Base-by-base conservation (phyloP, 2,888 invertebrate genomes). In the Cremastinae sp. region DNA sequence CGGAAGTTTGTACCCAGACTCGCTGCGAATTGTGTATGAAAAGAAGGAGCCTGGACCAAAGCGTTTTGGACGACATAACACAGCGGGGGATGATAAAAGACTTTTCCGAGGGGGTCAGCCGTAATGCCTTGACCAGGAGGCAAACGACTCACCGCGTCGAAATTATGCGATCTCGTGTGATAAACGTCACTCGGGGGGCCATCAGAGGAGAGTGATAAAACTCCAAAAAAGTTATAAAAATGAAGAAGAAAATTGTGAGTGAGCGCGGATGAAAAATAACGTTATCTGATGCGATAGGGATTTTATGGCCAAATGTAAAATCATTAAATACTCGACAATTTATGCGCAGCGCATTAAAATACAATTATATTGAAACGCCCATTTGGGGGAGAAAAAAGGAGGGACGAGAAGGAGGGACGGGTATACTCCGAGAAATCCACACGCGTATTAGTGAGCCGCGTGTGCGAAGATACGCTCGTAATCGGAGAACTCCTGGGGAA, bases 371-470 rank as follows among this genome's bases (percentile, higher is more conserved):
- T n/a, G 9, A 41, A 18, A 5, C 49, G 47, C 18, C 18, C n/a
- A 22, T 20, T 7, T 7, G 14, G 10, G 8, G 10, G n/a, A 41
- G 12, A 0, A 14, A 18, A 39, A 49, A 49, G 39, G 12, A 20
- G 43, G 41, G 18, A 55, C 10, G 28, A 51, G 58, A 70, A 70
- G 16, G 59, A 47, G 59, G 64, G 59, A 47, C 59, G 79, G 2
- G 2, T 28, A 28, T 28, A 28, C 9, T 78, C 80, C 71, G 73
- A 58, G 79, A 80, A 80, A 73, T 78, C 68, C 73, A 76, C 66
- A 78, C 68, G 73, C 69, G 65, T 73, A 75, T 80, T 78, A 78
- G 75, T 74, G 28, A 70, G 28, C 55, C 69, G 69, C 58, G 69
- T 72, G 72, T 59, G 39, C 59, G 59, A 35, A 66, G 65, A 68